These are phyloP conservation scores for Neuroterus valhalla DNA, from an alignment of 1,140 invertebrate species.

Conservation along the genomic window DNA sequence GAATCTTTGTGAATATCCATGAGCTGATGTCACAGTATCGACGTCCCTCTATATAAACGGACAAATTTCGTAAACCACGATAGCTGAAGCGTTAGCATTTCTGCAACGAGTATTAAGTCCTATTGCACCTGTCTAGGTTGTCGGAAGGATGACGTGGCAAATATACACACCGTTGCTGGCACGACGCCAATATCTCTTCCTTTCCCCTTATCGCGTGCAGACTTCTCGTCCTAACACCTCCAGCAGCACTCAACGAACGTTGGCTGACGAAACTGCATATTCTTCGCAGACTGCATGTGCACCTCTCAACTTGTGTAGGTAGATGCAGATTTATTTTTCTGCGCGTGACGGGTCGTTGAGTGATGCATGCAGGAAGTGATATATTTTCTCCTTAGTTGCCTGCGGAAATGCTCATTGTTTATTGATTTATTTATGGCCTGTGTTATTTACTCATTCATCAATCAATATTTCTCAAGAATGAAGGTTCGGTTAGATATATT, in stretches of 20 bases:
- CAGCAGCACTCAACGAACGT: constrained; percentile 38
- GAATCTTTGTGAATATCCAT: neutral
- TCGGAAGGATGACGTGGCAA: constrained; percentile 47
- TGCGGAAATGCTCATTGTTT: constrained; percentile 2
- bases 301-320: constrained; percentile 27
- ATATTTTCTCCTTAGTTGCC: constrained; percentile 10
- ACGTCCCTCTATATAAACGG: neutral
- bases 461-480: neutral
- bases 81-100: constrained; percentile 8
- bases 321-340: constrained; percentile 29
- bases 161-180: constrained; percentile 46
- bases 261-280: constrained; percentile 26
- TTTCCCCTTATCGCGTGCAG: constrained; percentile 40
- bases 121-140: constrained; percentile 44
- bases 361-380: constrained; percentile 10
- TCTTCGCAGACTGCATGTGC: constrained; percentile 1
- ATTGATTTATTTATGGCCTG: neutral
- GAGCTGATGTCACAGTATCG: neutral
- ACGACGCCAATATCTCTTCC: constrained; percentile 49
- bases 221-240: constrained; percentile 36
- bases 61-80: constrained; percentile 13
- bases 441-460: neutral
- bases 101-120: constrained; percentile 24
- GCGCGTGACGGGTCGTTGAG: constrained; percentile 18
- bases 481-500: too few species aligned